A percentile compares a stretch with the other conserved stretches of the same genome.
These are phyloP conservation scores for Crax fasciolata DNA, from an alignment of 2,797 vertebrate genomes.

Conservation along the genomic window DNA sequence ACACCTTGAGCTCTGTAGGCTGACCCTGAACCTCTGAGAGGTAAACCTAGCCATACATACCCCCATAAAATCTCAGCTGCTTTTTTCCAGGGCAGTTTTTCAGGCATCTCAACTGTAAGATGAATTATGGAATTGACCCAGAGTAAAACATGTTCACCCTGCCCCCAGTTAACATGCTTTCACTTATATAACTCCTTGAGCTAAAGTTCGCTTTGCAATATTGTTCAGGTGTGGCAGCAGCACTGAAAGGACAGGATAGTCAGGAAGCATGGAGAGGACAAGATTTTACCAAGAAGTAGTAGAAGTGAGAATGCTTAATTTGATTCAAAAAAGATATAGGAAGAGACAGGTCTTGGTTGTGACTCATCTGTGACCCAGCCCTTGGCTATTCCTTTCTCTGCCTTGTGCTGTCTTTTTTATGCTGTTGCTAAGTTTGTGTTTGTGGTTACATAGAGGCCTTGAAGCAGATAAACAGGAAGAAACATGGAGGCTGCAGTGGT, in stretches of 20 bases:
- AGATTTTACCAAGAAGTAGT: neutral
- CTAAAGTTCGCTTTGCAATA: neutral
- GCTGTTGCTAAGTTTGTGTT: neutral
- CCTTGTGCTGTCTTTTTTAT: neutral
- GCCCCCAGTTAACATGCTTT: neutral
- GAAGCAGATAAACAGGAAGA: neutral
- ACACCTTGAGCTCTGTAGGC: neutral
- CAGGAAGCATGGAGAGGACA: neutral
- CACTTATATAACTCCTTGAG: neutral
- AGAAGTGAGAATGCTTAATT: neutral
- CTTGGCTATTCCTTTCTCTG: neutral
- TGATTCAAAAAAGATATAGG: neutral
- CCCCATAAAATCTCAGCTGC: neutral
- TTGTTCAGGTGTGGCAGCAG: fast-evolving
- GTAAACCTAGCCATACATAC: neutral
- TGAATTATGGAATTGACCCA: neutral
- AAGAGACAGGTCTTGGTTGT: neutral
- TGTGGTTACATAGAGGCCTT: neutral
- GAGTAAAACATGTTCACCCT: neutral
- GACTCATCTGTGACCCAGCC: neutral
- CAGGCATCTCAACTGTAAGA: neutral
- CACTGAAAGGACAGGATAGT: neutral
- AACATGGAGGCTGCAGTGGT: neutral
- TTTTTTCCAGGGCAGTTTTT: neutral
- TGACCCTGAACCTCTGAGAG: neutral